A percentile compares a stretch with the other conserved stretches of the same genome.
Conservation (phyloP, 2,113 vertebrate genomes). For the Osmerus mordax region DNA sequence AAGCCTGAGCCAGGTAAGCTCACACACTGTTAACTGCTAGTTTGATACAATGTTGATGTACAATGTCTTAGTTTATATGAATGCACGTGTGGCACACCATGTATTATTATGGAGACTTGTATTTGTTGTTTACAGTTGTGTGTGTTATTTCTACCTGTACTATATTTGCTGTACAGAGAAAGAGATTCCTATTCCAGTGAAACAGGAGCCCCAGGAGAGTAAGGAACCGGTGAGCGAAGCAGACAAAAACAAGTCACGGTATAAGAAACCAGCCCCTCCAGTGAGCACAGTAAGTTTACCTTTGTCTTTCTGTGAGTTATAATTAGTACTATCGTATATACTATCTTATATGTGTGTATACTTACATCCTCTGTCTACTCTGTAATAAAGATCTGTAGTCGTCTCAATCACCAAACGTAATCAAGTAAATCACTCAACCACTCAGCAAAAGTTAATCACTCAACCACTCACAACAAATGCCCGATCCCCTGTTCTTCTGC, state of each 20-base stretch:
- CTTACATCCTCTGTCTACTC: no score
- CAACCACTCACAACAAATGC: not conserved
- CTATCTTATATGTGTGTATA: no score
- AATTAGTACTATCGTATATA: no score
- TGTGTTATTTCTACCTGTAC: constrained; percentile 13
- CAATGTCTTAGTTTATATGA: no score
- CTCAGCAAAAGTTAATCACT: no score
- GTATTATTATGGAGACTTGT: no score
- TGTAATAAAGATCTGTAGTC: no score
- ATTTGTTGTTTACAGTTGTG: constrained; percentile 4
- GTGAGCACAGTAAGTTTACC: no score
- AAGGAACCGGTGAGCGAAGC: constrained; percentile 70
- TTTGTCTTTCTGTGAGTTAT: no score
- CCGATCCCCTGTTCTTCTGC: not conserved
- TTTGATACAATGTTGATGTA: not conserved
- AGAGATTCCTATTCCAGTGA: constrained; percentile 72
- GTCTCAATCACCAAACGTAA: no score
- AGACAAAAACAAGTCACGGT: constrained; percentile 81
- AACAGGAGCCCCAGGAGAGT: constrained; percentile 77
- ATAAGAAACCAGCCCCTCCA: constrained; percentile 70
- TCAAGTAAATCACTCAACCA: no score
- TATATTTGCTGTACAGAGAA: constrained; percentile 67
- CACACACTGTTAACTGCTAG: not conserved
- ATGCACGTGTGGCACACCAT: no score
- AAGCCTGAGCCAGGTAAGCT: constrained; percentile 83